Evolutionary conservation across 1,140 invertebrate genomes (phyloP).

Genomic region (Listronotus bonariensis): DNA sequence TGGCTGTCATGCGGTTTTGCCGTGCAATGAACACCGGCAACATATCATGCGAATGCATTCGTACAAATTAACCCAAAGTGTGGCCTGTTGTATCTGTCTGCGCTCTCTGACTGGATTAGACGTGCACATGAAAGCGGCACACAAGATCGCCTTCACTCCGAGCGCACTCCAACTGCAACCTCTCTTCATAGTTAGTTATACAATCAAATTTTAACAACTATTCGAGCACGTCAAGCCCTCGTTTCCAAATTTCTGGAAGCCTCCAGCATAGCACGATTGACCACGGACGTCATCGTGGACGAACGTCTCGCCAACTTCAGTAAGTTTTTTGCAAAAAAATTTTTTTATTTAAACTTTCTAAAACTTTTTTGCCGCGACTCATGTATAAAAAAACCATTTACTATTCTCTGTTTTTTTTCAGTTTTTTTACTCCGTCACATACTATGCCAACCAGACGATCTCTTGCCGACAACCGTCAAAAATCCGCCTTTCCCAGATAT

Average conservation of each 20-base stretch:
- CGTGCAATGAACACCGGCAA: too few species aligned
- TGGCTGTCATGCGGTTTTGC: too few species aligned
- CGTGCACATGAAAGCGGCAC: background rate
- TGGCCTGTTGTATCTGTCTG: too few species aligned
- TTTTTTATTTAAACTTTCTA: background rate
- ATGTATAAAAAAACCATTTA: background rate
- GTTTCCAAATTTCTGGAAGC: background rate
- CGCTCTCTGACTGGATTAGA: too few species aligned
- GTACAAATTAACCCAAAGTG: too few species aligned
- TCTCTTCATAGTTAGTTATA: background rate
- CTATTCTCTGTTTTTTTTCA: slow-evolving; percentile 1
- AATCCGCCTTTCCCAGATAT: too few species aligned
- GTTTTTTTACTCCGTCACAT: slow-evolving; percentile 1
- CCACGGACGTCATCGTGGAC: background rate
- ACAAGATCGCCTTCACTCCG: slow-evolving; percentile 3
- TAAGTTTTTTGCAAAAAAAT: background rate
- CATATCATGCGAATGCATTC: too few species aligned
- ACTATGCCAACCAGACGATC: too few species aligned
- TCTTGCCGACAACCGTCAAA: too few species aligned
- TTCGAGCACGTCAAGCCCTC: background rate
- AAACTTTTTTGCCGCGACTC: background rate
- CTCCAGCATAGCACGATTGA: background rate
- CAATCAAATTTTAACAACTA: background rate
- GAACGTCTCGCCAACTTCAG: background rate
- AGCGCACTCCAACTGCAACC: slow-evolving; percentile 1